phyloP scores from a whole-genome alignment of 2,888 invertebrate species.

The Rosalia funebris region DNA sequence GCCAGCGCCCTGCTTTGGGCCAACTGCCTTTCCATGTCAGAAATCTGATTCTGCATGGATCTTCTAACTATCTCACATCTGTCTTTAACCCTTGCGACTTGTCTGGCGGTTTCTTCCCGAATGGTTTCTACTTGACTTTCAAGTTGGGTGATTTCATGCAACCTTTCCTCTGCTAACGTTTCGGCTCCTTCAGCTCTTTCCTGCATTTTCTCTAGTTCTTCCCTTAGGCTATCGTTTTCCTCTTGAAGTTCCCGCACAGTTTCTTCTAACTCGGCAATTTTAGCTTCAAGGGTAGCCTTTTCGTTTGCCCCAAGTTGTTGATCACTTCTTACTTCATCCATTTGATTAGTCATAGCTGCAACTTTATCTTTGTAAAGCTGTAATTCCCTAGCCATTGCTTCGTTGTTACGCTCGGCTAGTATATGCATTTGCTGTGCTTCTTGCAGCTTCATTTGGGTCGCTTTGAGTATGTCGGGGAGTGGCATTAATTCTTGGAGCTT shows the following conservation, averaged over 20 bases:
- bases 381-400: conserved; percentile 73
- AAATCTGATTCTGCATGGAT: conserved; percentile 72
- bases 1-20: conserved; percentile 73
- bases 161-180: conserved; percentile 73
- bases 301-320: conserved; percentile 65
- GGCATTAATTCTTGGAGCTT: conserved; percentile 76
- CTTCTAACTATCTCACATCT: conserved; percentile 72
- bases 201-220: conserved; percentile 66
- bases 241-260: conserved; percentile 57
- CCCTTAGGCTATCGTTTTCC: conserved; percentile 54
- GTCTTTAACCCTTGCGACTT: conserved; percentile 73
- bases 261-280: conserved; percentile 56
- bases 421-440: conserved; percentile 76
- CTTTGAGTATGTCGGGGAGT: conserved; percentile 75
- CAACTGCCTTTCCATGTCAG: conserved; percentile 74
- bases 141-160: conserved; percentile 74
- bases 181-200: conserved; percentile 70
- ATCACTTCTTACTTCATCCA: conserved; percentile 68
- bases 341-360: conserved; percentile 63
- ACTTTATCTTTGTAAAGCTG: conserved; percentile 67
- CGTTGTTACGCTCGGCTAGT: conserved; percentile 73
- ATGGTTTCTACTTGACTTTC: conserved; percentile 73
- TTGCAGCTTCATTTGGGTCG: conserved; percentile 74
- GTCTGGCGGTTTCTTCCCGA: conserved; percentile 75
- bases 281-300: conserved; percentile 58